Evolutionary conservation across 2,888 invertebrate genomes (phyloP), one percentile per base, ranked within the genome.

Genomic region (Colostygia pectinataria): DNA sequence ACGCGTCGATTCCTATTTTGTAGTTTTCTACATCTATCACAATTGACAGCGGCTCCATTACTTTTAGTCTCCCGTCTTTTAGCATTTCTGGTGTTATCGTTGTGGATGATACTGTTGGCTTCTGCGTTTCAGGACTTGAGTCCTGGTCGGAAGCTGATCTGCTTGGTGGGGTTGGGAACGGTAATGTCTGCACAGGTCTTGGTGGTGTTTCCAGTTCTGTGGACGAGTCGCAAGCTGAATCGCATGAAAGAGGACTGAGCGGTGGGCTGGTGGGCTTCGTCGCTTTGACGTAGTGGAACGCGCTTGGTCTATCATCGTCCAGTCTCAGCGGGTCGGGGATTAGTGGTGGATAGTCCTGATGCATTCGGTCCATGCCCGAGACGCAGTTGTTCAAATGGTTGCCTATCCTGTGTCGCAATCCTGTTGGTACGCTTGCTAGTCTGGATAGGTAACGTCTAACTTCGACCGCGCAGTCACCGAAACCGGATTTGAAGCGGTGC

Each of bases 391-490:
- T 91, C 10, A 95, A 82, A 71, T 95, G 95, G 40, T 91, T 91
- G 25, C 93, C 91, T 2, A 95, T 85, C n/a, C 94, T 86, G 59
- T 93, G 92, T 40, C 93, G 86, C 1, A 94, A 59, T 2, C 84
- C 90, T 66, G 71, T 91, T 64, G 65, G 91, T 5, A 94, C 92
- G 65, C 92, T 93, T 53, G 94, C 94, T 27, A 94, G 78, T 57
- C 93, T 87, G 18, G 91, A 92, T 33, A 95, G 92, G 82, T 94
- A 95, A 64, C 94, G 88, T 50, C 93, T 92, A 24, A 96, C 96
- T 87, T 97, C 97, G 10, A 93, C 93, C 12, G 96, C 96, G 76
- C 97, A 97, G 79, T 97, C 97, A 43, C 94, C 94, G 87, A 96
- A 97, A 59, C 97, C 97, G 14, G 96, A 92, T 57, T 95, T 94